These are phyloP conservation scores for Pollenia amentaria DNA, from an alignment of 2,888 invertebrate genomes.

Conservation along the genomic window DNA sequence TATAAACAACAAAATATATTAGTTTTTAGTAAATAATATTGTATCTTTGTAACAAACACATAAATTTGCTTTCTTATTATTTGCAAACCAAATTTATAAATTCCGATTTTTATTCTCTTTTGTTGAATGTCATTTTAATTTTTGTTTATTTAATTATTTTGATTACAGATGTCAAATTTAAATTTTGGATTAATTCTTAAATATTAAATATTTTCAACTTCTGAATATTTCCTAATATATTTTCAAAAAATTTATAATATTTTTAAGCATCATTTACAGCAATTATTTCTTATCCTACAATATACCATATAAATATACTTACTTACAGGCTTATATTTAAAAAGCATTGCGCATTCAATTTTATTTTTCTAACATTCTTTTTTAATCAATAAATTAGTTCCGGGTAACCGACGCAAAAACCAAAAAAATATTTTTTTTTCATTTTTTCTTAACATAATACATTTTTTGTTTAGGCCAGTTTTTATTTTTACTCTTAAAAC, in stretches of 20 bases:
- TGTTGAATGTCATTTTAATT: not conserved
- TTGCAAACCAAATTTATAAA: conserved; percentile 53
- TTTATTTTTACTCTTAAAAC: conserved; percentile 34
- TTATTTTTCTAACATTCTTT: conserved; percentile 14
- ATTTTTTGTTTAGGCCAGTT: conserved; percentile 14
- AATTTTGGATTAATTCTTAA: conserved; percentile 27
- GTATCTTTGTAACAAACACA: conserved; percentile 65
- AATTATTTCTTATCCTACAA: conserved; percentile 13
- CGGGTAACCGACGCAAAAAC: conserved; percentile 51
- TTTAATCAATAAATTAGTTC: conserved; percentile 56
- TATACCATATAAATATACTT: not conserved
- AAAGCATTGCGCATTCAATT: not conserved
- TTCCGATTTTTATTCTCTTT: conserved; percentile 18
- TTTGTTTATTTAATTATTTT: conserved; percentile 44
- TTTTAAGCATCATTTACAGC: conserved; percentile 22
- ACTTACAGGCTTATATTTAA: conserved; percentile 2
- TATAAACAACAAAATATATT: conserved; percentile 57
- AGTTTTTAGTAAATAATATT: conserved; percentile 67
- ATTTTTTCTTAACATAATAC: conserved; percentile 1
- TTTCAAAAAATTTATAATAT: not conserved
- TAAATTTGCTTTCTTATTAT: conserved; percentile 59
- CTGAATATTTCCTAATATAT: not conserved
- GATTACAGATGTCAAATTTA: too few species aligned
- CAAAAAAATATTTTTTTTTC: conserved; percentile 19
- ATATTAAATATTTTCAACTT: not conserved